Evolutionary conservation across 1,140 invertebrate species (phyloP), one percentile per base, ranked within the genome.

Genomic region (Drosophila santomea): DNA sequence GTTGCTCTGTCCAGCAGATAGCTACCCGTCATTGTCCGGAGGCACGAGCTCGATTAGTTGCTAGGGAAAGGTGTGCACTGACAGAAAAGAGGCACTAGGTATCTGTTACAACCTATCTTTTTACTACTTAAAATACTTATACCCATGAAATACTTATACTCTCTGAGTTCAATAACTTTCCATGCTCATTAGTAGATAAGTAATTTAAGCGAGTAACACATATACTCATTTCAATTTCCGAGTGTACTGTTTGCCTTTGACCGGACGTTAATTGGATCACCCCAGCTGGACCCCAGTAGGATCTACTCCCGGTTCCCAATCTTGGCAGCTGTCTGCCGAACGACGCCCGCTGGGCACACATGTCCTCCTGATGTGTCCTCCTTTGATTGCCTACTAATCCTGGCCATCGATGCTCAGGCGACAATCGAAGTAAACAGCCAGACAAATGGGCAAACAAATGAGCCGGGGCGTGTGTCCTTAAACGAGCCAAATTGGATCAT

Each of bases 371-470:
- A 12, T 15, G 52, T 56, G 47, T 47, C 61, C 57, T 44, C 76
- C 64, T 80, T 71, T 76, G 78, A 80, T 84, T 75, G 72, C 50
- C 79, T 88, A 74, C 83, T 88, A 88, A 88, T 88, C 83, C 83
- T 41, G 57, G 48, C 2, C 63, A 66, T 72, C 72, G 79, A 84
- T 88, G 83, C 74, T 66, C 54, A n/a, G 78, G 75, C 69, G 80
- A 84, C 80, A 83, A 79, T 78, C 79, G 58, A 61, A 63, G 75
- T 60, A 79, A 84, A 79, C 80, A 82, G 74, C 71, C 74, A 73
- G 80, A 83, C 80, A 89, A 88, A 88, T 88, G 85, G 62, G 69
- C 84, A 88, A 88, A 88, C 84, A 88, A 88, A 89, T 83, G 81
- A 63, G 62, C 62, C 50, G 36, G 43, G 62, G 58, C 63, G 74